Evolutionary conservation across 2,888 invertebrate genomes (phyloP), one percentile per base, ranked within the genome.

Genomic region (Atherix ibis): DNA sequence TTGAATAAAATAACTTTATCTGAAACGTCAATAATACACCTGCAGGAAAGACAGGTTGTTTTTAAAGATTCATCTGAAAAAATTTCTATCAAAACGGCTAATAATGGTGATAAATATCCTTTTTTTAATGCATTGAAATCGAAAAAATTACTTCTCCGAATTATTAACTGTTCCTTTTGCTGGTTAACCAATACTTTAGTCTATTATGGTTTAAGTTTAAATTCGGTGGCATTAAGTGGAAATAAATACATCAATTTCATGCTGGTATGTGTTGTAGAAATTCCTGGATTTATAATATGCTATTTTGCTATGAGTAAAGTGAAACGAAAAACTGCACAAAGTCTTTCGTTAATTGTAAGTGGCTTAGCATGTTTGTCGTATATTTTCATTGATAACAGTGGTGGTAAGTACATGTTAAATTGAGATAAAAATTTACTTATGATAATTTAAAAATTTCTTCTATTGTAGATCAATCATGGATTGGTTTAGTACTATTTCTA

Each of bases 151-250:
- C 48, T 53, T 31, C 54, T 54, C 51, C 49, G 59, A 27, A 53
- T 61, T 34, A 39, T 66, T 2, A 72, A 73, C 32, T 79, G 80
- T 43, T 75, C 76, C 10, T 70, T 80, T 44, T 81, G 80, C 63
- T 83, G 82, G 82, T 71, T 81, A 12, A 75, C 81, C 0, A 74
- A 77, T 46, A 76, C 79, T 0, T 73, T 84, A 41, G 73, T 83
- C 14, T 85, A 81, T 54, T 84, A 82, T 48, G 85, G 85, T 0
- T 57, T 85, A 25, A 80, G 80, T 1, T 65, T 85, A 34, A 82
- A 80, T 56, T 74, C 83, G 0, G 80, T 81, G 3, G 67, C 76
- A 0, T 58, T 85, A 31, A 57, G 71, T 13, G 83, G 82, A 2
- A 73, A 82, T 53, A 73, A 73, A 46, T 83, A 83, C 52, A 54